Evolutionary conservation across 2,797 vertebrate species (phyloP).

Genomic region (Chelon auratus): DNA sequence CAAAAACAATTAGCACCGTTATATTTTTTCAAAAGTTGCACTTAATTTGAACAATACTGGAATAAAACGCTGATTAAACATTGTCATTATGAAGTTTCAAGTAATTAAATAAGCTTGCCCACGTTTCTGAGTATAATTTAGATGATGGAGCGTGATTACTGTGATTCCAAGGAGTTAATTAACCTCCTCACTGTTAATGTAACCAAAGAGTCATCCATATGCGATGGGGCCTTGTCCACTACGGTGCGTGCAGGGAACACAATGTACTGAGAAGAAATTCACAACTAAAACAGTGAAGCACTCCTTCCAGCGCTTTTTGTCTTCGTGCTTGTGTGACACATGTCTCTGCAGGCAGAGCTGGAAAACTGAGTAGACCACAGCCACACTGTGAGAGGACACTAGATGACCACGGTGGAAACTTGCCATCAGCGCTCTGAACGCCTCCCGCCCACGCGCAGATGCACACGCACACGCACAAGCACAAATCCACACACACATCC

Average conservation of each 20-base stretch:
- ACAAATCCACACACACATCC: slow-evolving; percentile 16
- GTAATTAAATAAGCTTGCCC: slow-evolving; percentile 18
- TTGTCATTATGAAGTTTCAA: slow-evolving; percentile 4
- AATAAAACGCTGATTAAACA: not conserved
- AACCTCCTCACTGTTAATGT: slow-evolving; percentile 36
- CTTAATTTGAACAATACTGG: not conserved
- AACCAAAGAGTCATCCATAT: not conserved
- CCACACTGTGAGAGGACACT: slow-evolving; percentile 49
- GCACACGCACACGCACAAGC: not conserved
- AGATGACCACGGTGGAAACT: slow-evolving; percentile 55
- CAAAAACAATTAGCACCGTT: not conserved
- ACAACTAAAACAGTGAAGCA: slow-evolving; percentile 15
- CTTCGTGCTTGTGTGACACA: slow-evolving; percentile 35
- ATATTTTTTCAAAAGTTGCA: not conserved
- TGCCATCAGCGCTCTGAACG: slow-evolving; percentile 46
- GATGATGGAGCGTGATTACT: slow-evolving; percentile 23
- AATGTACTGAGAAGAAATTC: slow-evolving; percentile 27
- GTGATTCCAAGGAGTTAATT: slow-evolving; percentile 50
- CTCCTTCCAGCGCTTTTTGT: not conserved
- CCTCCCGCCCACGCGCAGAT: slow-evolving; percentile 36
- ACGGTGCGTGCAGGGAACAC: slow-evolving; percentile 45
- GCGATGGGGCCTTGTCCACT: slow-evolving; percentile 6
- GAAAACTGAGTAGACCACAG: slow-evolving; percentile 17
- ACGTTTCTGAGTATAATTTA: slow-evolving; percentile 23
- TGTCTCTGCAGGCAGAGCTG: slow-evolving; percentile 42